A percentile compares a stretch with the other conserved stretches of the same genome.
These are phyloP conservation scores for Mermis nigrescens DNA, from an alignment of 2,888 invertebrate species.

Conservation along the genomic window DNA sequence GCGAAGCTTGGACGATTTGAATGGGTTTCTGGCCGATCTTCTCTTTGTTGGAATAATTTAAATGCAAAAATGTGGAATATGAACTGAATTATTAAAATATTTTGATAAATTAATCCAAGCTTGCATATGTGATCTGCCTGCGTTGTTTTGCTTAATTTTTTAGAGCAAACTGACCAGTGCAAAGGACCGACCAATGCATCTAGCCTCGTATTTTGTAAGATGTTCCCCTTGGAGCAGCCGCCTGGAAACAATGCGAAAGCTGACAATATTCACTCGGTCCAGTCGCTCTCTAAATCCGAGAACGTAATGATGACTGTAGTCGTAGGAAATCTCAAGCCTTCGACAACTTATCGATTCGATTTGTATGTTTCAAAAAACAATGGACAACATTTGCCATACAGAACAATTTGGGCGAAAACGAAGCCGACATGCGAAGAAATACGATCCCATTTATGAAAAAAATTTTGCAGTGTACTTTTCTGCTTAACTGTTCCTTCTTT, in stretches of 20 bases:
- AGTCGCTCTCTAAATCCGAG: neutral
- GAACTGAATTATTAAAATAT: no score
- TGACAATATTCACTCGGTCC: neutral
- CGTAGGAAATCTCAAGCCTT: slow-evolving; percentile 23
- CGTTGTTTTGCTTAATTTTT: no score
- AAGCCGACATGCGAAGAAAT: neutral
- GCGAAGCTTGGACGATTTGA: no score
- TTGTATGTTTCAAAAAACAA: slow-evolving; percentile 25
- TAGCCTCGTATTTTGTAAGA: slow-evolving; percentile 17
- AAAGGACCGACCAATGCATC: neutral
- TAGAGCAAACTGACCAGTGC: slow-evolving; percentile 9
- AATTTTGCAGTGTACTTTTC: no score
- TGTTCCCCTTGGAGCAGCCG: slow-evolving; percentile 6
- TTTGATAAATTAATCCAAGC: no score
- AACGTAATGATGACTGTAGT: slow-evolving; percentile 23
- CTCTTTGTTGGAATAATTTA: no score
- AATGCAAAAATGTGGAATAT: no score
- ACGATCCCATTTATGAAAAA: no score
- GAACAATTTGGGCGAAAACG: slow-evolving; percentile 24
- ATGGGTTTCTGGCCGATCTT: no score
- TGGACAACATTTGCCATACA: slow-evolving; percentile 22
- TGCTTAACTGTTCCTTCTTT: no score
- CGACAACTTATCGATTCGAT: slow-evolving; percentile 28
- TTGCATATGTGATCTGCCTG: no score
- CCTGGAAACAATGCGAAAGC: neutral